Evolutionary conservation across 2,113 vertebrate genomes (phyloP).

Genomic region (Scartelaos histophorus): DNA sequence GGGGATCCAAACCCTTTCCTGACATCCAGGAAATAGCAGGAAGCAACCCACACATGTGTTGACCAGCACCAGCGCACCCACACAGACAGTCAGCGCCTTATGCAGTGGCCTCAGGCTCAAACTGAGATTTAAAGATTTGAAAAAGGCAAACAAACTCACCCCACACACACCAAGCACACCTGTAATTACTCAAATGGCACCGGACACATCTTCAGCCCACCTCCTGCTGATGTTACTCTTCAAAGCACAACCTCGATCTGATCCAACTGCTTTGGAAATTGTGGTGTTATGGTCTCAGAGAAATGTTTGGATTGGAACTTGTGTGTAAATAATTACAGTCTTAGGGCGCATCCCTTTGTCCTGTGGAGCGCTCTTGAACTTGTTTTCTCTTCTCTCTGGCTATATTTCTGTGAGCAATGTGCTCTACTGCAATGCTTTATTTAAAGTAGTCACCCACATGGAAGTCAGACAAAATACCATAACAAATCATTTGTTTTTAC

Average conservation of each 20-base stretch:
- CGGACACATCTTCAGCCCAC: constrained; percentile 23
- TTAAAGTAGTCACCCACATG: constrained; percentile 40
- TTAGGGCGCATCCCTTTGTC: constrained; percentile 63
- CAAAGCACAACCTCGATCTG: constrained; percentile 20
- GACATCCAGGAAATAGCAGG: constrained; percentile 38
- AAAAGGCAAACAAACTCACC: constrained; percentile 49
- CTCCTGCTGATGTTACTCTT: constrained; percentile 39
- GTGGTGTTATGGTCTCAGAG: constrained; percentile 56
- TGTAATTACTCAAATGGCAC: constrained; percentile 29
- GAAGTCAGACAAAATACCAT: not conserved
- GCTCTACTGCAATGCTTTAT: constrained; percentile 26
- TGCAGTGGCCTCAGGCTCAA: constrained; percentile 42
- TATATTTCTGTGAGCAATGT: constrained; percentile 40
- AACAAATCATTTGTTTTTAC: not conserved
- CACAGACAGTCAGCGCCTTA: constrained; percentile 39
- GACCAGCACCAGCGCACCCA: constrained; percentile 27
- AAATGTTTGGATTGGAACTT: constrained; percentile 63
- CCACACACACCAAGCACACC: constrained; percentile 20
- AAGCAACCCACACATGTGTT: constrained; percentile 31
- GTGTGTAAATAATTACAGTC: constrained; percentile 66
- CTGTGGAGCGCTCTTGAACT: constrained; percentile 56
- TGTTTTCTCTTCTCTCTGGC: constrained; percentile 52
- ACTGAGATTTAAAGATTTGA: constrained; percentile 16
- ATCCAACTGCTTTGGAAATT: constrained; percentile 54
- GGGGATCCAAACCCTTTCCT: constrained; percentile 27